Evolutionary conservation across 2,113 vertebrate species (phyloP), one percentile per base, ranked within the genome.

Genomic region (Anhinga rufa): DNA sequence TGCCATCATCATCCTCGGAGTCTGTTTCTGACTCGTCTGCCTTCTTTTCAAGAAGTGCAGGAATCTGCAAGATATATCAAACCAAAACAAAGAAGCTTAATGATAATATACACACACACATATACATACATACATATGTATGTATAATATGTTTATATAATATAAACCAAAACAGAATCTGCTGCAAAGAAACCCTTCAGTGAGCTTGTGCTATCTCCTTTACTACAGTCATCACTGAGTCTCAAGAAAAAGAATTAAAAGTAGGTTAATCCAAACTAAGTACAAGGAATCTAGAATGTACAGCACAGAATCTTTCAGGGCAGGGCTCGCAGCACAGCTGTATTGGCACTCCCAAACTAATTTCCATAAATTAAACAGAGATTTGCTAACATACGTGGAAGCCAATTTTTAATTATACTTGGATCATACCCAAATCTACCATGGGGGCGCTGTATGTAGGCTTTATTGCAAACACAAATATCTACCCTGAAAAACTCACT

Each of bases 21-120:
- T 87, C 86, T 1, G 90, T 90, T 95, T 57, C 87, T 76, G 81
- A 92, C 78, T 82, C 86, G 8, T 93, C 89, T 32, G 93, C n/a
- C 42, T 20, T 58, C 42, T 94, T 92, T 96, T 99, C 99, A 79
- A 99, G 98, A 52, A 99, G 98, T 16, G 99, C 98, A 34, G 99
- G 99, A 61, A 99, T 98, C 99, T 99, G 88, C 18, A 96, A 92
- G 36, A 88, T 22, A 72, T 4, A 96, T 32, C 25, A 93, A 52
- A 66, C 9, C 40, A 78, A 76, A 91, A 11, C 22, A 52, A 54
- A 86, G 21, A 31, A 71, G 40, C 26, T 32, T 51, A 62, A 82
- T 12, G 26, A 48, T 51, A 83, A 64, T 12, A 75, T 0, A 65
- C 3, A 38, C 18, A 68, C 10, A 69, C 5, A 60, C 2, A 76